Conservation (phyloP, 2,113 vertebrate species). For the Micronycteris hirsuta region DNA sequence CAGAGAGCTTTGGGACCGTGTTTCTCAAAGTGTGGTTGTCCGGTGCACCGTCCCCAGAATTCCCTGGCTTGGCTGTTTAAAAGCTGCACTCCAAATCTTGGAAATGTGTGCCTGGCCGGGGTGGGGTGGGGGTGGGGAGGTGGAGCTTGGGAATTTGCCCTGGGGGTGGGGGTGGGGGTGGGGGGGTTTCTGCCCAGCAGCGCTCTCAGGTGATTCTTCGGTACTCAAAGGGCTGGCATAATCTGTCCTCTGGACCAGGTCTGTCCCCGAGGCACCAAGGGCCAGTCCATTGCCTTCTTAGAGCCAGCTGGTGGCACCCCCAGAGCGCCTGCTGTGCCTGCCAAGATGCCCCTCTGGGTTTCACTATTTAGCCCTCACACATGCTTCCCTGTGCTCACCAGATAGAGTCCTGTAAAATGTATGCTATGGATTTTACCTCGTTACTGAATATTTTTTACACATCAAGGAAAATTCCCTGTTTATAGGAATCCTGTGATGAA, state of each 20-base stretch:
- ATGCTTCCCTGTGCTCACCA: conserved; percentile 62
- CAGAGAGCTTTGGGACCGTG: background rate
- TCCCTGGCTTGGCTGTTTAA: background rate
- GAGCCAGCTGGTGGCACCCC: conserved; percentile 27
- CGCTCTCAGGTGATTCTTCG: background rate
- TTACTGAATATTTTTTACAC: conserved; percentile 60
- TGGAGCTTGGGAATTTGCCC: background rate
- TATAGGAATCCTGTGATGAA: background rate
- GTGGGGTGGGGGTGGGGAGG: background rate
- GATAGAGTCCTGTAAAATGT: conserved; percentile 52
- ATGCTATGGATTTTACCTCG: conserved; percentile 45
- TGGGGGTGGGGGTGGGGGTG: background rate
- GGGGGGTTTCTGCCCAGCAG: background rate
- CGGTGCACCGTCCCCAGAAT: background rate
- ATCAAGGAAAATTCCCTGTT: conserved; percentile 33
- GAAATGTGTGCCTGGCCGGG: background rate
- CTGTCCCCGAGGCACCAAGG: background rate
- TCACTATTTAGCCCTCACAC: conserved; percentile 52
- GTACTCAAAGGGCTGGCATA: background rate
- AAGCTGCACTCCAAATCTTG: background rate
- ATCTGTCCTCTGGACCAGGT: background rate
- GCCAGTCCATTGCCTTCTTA: background rate
- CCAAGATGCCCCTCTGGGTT: conserved; percentile 23
- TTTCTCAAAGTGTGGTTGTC: conserved; percentile 1
- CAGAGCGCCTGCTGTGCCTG: conserved; percentile 25